Evolutionary conservation across 1,140 invertebrate genomes (phyloP), one percentile per base, ranked within the genome.

Genomic region (Phthorimaea operculella): DNA sequence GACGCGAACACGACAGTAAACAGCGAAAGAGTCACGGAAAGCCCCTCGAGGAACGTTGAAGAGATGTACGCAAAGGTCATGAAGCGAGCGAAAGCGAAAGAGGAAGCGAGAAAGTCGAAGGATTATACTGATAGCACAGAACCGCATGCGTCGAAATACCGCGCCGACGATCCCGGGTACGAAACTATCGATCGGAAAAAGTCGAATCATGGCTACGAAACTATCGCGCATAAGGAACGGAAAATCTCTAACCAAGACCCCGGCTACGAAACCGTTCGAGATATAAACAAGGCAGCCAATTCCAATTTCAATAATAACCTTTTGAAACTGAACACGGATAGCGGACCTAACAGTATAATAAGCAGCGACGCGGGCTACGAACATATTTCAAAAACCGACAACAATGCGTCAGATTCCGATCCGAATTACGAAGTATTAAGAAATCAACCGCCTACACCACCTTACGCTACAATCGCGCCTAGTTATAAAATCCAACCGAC

Each of bases 11-110:
- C 69, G 4, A 76, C 72, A 36, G 52, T 76, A 6, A 71, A 57
- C 39, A 79, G 73, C 0, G 77, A 92, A 51, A 88, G 90, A n/a
- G 88, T 88, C 7, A 90, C 90, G 0, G 82, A 86, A 54, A 88
- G 87, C 70, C 87, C 87, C 1, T 88, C 88, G 3, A 88, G 90
- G 57, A 92, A 92, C 65, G 67, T 94, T 0, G 94, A 96, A 68
- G 93, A 94, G 63, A 94, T 95, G 91, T 95, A 95, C 72, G 94
- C 94, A 0, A 96, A 95, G 86, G 93, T 95, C 0, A 89, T 91
- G 67, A 92, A 93, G 67, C 91, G 90, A 72, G 87, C 88, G 18
- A 86, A 87, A 64, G 57, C 73, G 33, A 78, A 76, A 60, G 77
- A 82, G 17, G 81, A 82, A 14, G 44, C 58, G 1, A 63, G 64